Conservation (phyloP, 2,888 invertebrate genomes). For the Crioceris asparagi region DNA sequence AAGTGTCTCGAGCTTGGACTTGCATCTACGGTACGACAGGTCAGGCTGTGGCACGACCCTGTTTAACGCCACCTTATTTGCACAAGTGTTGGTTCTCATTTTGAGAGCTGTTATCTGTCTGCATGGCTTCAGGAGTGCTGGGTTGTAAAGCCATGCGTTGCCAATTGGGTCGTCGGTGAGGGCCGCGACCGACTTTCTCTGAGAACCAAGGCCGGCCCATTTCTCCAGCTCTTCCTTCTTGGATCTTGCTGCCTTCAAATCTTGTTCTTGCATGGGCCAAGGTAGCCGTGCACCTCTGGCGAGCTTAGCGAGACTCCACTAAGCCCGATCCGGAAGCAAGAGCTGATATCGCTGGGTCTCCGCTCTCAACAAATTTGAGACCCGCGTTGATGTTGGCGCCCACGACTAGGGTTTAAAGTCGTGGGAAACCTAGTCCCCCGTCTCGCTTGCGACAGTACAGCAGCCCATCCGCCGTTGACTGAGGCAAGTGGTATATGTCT, state of each 20-base stretch:
- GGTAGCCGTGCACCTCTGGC: too few species aligned
- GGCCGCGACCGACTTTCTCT: slow-evolving; percentile 26
- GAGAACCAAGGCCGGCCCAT: slow-evolving; percentile 20
- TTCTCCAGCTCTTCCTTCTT: slow-evolving; percentile 20
- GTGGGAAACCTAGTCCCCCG: slow-evolving; percentile 27
- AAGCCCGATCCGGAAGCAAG: slow-evolving; percentile 20
- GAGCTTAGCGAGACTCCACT: too few species aligned
- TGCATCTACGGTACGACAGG: slow-evolving; percentile 24
- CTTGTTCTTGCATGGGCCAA: too few species aligned
- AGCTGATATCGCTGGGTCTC: slow-evolving; percentile 23
- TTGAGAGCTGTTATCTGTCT: slow-evolving; percentile 22
- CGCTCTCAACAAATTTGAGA: slow-evolving; percentile 9
- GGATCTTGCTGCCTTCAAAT: too few species aligned
- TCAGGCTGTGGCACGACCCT: slow-evolving; percentile 15
- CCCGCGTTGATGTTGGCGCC: slow-evolving; percentile 12
- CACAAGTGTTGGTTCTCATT: slow-evolving; percentile 25
- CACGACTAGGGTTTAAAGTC: slow-evolving; percentile 19
- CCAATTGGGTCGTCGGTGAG: slow-evolving; percentile 19
- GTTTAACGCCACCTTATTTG: slow-evolving; percentile 20
- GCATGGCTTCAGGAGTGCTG: slow-evolving; percentile 23
- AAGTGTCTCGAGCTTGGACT: slow-evolving; percentile 25
- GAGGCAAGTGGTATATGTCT: slow-evolving; percentile 24
- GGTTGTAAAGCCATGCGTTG: slow-evolving; percentile 22
- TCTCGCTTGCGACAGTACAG: slow-evolving; percentile 23
- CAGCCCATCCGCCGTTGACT: slow-evolving; percentile 19